Conservation (phyloP, 2,797 vertebrate species). For the Chloroceryle inda region DNA sequence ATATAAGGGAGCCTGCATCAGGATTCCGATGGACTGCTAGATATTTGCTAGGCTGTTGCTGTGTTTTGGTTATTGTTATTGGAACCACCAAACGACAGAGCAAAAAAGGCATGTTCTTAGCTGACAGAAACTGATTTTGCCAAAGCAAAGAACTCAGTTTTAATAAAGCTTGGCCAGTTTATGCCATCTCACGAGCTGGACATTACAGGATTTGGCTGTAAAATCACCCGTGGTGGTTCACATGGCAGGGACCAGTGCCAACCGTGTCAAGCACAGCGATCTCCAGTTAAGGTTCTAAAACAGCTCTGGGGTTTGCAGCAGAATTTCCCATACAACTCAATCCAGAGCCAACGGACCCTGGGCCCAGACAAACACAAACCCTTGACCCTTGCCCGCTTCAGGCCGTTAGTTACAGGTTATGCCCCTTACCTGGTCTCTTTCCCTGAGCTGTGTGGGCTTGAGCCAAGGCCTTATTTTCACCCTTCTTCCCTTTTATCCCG, state of each 20-base stretch:
- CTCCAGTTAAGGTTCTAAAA: not conserved
- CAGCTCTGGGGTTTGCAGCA: not conserved
- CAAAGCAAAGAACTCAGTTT: not conserved
- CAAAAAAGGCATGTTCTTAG: not conserved
- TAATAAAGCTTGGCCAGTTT: not conserved
- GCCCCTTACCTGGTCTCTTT: not conserved
- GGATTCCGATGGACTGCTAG: not conserved
- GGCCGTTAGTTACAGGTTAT: not conserved
- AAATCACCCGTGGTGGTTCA: fast-evolving
- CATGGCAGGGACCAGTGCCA: fast-evolving
- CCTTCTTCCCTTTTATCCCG: not conserved
- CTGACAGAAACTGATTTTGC: not conserved
- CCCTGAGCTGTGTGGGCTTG: not conserved
- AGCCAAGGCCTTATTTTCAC: not conserved
- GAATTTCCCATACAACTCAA: not conserved
- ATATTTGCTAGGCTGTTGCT: not conserved
- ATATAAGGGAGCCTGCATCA: not conserved
- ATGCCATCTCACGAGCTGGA: not conserved
- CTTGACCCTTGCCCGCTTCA: not conserved
- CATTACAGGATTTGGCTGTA: not conserved
- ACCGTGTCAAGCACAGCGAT: fast-evolving
- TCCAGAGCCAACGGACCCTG: not conserved
- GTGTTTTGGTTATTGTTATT: not conserved
- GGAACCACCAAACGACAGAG: not conserved
- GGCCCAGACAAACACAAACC: not conserved